A percentile compares a stretch with the other conserved stretches of the same genome.
These are phyloP conservation scores for Coranthus polyacanthus DNA, from an alignment of 2,797 vertebrate species.

Conservation along the genomic window DNA sequence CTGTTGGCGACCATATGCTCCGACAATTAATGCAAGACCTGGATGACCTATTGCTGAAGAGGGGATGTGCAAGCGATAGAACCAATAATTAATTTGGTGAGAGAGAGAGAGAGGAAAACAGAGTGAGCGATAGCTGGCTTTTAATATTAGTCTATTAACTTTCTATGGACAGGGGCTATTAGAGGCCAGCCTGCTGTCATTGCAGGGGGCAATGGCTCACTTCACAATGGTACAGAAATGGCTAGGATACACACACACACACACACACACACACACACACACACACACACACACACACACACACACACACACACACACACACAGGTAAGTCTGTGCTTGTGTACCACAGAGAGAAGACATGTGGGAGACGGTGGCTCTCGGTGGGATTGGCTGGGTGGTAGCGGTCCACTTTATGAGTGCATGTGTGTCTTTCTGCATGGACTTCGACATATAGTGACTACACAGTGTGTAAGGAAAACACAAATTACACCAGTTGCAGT, in stretches of 20 bases:
- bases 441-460: constrained; percentile 10
- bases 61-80: constrained; percentile 79
- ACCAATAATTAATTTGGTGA: constrained; percentile 88
- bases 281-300: too few species aligned
- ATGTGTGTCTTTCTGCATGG: constrained; percentile 3
- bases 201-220: constrained; percentile 23
- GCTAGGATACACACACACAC: constrained; percentile 12
- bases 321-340: constrained; percentile 19
- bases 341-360: not conserved
- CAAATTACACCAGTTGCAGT: constrained; percentile 79
- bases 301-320: constrained; percentile 20
- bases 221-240: constrained; percentile 14
- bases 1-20: constrained; percentile 99
- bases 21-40: constrained; percentile 98
- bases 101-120: constrained; percentile 43
- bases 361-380: constrained; percentile 33
- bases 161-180: constrained; percentile 60
- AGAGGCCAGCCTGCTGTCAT: constrained; percentile 52
- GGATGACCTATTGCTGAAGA: constrained; percentile 92
- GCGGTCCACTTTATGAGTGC: constrained; percentile 35
- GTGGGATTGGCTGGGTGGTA: constrained; percentile 38
- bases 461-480: constrained; percentile 69
- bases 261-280: constrained; percentile 14
- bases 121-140: constrained; percentile 57
- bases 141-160: constrained; percentile 76